phyloP scores from a whole-genome alignment of 2,797 vertebrate species.

The Pristis pectinata region DNA sequence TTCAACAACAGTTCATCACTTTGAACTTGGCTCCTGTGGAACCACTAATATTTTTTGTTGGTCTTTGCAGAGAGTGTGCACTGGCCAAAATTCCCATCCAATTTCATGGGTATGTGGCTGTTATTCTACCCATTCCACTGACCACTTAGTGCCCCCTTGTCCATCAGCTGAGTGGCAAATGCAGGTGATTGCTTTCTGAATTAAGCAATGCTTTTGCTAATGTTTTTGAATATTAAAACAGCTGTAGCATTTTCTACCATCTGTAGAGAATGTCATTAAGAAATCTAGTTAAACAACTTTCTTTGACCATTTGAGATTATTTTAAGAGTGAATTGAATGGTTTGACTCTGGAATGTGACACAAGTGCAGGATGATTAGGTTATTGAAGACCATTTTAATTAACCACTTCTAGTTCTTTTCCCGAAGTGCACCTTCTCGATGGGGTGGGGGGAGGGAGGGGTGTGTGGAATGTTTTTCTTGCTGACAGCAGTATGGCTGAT shows the following conservation, averaged over 20 bases:
- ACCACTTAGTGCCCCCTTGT: not conserved
- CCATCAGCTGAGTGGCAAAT: not conserved
- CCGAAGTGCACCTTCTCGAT: no score
- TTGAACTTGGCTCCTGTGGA: not conserved
- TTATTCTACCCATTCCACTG: not conserved
- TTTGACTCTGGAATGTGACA: not conserved
- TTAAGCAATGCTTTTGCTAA: not conserved
- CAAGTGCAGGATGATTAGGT: not conserved
- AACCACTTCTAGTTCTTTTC: no score
- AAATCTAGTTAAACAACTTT: not conserved
- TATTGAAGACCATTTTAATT: not conserved
- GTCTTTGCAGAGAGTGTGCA: not conserved
- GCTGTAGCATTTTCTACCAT: not conserved
- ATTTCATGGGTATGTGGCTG: no score
- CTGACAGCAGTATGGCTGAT: no score
- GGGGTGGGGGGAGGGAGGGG: not conserved
- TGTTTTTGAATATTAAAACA: not conserved
- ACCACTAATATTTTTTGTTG: not conserved
- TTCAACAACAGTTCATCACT: not conserved
- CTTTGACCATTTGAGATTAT: not conserved
- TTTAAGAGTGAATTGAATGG: not conserved
- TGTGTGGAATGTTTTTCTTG: no score
- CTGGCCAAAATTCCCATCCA: no score
- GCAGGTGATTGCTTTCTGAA: not conserved
- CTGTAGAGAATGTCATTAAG: not conserved